Conservation (phyloP, 2,888 invertebrate species). For the Thecophora atra region DNA sequence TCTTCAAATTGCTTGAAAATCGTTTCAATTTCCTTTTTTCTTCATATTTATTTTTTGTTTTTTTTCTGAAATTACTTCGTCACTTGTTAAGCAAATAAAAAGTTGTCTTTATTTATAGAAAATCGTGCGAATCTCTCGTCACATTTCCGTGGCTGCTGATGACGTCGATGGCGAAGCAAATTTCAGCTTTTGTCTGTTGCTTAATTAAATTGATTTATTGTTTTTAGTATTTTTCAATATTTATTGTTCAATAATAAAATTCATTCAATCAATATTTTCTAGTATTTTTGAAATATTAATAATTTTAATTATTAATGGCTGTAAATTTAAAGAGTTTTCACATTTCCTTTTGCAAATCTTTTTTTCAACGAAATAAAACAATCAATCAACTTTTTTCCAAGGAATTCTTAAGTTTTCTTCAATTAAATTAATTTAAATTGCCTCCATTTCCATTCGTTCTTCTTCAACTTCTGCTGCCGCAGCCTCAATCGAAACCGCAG, state of each 20-base stretch:
- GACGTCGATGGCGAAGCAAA: slow-evolving; percentile 16
- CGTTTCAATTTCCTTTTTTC: background rate
- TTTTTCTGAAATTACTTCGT: slow-evolving; percentile 30
- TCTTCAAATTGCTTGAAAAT: slow-evolving; percentile 11
- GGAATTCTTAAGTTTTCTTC: background rate
- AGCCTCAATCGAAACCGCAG: background rate
- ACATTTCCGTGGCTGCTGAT: slow-evolving; percentile 8
- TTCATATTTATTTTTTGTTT: background rate
- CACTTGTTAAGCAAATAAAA: slow-evolving; percentile 23
- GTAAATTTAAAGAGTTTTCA: too few relatives aligned
- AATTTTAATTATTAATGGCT: too few relatives aligned
- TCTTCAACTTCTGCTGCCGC: background rate
- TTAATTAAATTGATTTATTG: too few relatives aligned
- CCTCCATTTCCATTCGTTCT: background rate
- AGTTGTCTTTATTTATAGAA: slow-evolving; percentile 42
- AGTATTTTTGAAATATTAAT: too few relatives aligned
- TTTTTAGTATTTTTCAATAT: too few relatives aligned
- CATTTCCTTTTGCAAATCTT: too few relatives aligned
- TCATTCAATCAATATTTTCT: too few relatives aligned
- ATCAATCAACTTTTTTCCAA: background rate
- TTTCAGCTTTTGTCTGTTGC: too few relatives aligned
- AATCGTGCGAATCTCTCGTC: slow-evolving; percentile 10
- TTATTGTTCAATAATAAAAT: too few relatives aligned
- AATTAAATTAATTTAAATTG: background rate
- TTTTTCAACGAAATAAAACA: too few relatives aligned